Conservation (phyloP, 2,113 vertebrate species). For the Cathartes aura region DNA sequence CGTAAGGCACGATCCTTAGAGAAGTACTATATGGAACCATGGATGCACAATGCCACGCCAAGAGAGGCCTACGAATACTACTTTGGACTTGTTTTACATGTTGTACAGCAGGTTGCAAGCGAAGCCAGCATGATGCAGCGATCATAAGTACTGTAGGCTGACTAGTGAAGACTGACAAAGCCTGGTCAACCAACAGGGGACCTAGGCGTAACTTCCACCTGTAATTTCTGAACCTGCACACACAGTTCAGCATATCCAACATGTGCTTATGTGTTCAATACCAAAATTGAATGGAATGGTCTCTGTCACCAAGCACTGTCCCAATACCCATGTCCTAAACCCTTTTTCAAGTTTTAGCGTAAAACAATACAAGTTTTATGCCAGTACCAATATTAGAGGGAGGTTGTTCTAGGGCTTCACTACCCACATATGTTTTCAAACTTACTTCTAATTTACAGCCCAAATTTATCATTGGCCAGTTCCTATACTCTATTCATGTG, state of each 20-base stretch:
- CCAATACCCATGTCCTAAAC: not conserved
- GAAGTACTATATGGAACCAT: not conserved
- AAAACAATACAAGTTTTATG: not conserved
- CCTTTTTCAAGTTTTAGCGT: not conserved
- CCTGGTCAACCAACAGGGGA: not conserved
- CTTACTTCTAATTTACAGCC: not conserved
- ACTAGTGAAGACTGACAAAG: not conserved
- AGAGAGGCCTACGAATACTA: not conserved
- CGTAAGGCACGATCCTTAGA: fast-evolving
- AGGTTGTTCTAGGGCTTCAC: not conserved
- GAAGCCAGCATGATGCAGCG: not conserved
- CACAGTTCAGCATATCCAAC: not conserved
- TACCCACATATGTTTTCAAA: not conserved
- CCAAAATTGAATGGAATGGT: not conserved
- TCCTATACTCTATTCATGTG: not conserved
- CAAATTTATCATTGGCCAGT: not conserved
- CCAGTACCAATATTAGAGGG: not conserved
- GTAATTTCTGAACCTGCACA: not conserved
- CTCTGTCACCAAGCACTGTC: not conserved
- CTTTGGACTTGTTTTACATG: not conserved
- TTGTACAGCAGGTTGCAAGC: not conserved
- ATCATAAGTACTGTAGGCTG: not conserved
- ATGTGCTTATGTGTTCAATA: not conserved
- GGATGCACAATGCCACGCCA: not conserved
- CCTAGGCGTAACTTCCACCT: not conserved